Percentiles rank a stretch among this genome's conserved stretches.
Conservation (phyloP, 2,113 vertebrate genomes). For the Quiscalus mexicanus region DNA sequence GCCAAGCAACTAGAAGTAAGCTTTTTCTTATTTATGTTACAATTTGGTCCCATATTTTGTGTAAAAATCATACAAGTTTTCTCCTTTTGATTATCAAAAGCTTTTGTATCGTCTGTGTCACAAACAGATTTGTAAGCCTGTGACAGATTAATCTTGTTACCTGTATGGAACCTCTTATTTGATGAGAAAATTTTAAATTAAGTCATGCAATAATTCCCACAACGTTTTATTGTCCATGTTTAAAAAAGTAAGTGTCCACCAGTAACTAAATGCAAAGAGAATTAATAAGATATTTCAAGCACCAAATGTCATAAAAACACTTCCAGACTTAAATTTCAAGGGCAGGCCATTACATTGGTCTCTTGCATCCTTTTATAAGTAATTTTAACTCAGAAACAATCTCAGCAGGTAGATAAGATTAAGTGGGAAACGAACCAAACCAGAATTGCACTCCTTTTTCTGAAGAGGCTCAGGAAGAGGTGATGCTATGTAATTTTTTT, state of each 20-base stretch:
- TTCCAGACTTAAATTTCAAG: not conserved
- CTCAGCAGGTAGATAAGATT: not conserved
- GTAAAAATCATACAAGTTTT: not conserved
- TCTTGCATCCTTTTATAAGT: not conserved
- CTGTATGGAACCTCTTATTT: not conserved
- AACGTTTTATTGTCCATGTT: not conserved
- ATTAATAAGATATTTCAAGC: not conserved
- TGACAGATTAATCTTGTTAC: not conserved
- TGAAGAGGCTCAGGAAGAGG: not conserved
- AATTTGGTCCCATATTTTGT: not conserved
- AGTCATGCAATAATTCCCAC: not conserved
- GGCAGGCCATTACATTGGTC: not conserved
- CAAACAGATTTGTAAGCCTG: not conserved
- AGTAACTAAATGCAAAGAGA: not conserved
- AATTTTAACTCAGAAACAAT: not conserved
- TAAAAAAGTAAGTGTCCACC: not conserved
- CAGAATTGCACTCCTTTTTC: not conserved
- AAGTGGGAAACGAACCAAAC: not conserved
- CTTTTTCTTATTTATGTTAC: not conserved
- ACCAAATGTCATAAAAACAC: not conserved
- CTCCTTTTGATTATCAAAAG: not conserved
- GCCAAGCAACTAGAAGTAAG: not conserved
- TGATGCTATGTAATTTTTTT: not conserved
- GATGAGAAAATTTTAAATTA: not conserved
- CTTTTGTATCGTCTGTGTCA: not conserved